These are phyloP conservation scores for Volucella inflata DNA, from an alignment of 2,888 invertebrate genomes.

Conservation along the genomic window DNA sequence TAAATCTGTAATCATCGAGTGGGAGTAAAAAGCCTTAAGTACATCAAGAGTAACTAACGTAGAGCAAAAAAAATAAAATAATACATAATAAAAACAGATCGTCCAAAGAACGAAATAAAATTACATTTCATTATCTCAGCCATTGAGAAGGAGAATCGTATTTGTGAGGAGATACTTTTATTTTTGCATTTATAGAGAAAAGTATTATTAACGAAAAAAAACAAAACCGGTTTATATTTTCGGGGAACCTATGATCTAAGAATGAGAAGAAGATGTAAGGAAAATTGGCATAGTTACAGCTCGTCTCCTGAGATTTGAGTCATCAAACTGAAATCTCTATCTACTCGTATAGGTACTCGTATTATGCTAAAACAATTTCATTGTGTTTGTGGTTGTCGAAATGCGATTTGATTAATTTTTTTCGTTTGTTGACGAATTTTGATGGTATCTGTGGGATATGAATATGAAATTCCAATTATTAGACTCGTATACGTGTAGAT, in stretches of 20 bases:
- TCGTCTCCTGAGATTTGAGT: neutral
- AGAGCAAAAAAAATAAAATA: neutral
- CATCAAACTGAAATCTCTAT: neutral
- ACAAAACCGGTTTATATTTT: constrained; percentile 16
- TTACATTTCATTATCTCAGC: constrained; percentile 30
- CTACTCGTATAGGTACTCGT: no score
- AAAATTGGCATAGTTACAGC: constrained; percentile 4
- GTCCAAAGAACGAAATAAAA: constrained; percentile 25
- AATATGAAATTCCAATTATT: no score
- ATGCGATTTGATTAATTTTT: neutral
- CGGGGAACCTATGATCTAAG: neutral
- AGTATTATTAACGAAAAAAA: neutral
- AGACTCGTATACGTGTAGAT: no score
- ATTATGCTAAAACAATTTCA: neutral
- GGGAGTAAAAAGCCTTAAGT: constrained; percentile 53
- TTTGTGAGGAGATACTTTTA: neutral
- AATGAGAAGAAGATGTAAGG: neutral
- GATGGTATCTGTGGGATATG: no score
- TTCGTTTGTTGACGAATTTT: no score
- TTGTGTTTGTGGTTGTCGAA: constrained; percentile 5
- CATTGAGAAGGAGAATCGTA: neutral
- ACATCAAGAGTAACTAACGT: constrained; percentile 11
- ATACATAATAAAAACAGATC: neutral
- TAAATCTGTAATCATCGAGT: constrained; percentile 55
- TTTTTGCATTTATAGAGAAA: neutral